Evolutionary conservation across 2,113 vertebrate genomes (phyloP).

Genomic region (Meriones unguiculatus): DNA sequence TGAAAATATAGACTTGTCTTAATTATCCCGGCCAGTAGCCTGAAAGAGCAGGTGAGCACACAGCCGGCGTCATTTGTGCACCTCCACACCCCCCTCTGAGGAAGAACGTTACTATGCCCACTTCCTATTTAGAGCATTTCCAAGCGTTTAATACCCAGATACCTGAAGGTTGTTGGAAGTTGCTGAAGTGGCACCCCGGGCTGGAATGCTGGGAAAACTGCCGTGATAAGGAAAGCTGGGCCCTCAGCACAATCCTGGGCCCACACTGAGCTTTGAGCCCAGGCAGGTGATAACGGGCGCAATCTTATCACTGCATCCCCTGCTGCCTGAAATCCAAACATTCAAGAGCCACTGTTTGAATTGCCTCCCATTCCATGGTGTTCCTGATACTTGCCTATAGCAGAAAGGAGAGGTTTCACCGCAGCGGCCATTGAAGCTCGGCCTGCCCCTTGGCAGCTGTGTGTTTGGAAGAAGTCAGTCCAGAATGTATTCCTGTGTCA

Average conservation of each 20-base stretch:
- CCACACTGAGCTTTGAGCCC: background rate
- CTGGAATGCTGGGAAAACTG: conserved; percentile 24
- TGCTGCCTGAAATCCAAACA: conserved; percentile 36
- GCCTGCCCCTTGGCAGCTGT: background rate
- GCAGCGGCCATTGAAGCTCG: conserved; percentile 10
- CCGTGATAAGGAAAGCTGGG: background rate
- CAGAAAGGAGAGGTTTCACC: background rate
- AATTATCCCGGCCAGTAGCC: background rate
- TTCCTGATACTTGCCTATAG: background rate
- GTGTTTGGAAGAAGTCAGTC: background rate
- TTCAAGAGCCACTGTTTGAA: background rate
- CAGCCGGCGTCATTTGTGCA: background rate
- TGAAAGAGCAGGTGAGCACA: background rate
- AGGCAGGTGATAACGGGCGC: background rate
- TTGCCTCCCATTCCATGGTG: background rate
- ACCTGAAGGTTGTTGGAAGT: conserved; percentile 46
- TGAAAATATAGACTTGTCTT: background rate
- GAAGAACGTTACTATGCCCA: background rate
- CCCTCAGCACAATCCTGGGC: background rate
- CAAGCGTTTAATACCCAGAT: conserved; percentile 29
- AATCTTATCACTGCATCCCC: background rate
- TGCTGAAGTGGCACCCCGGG: conserved; percentile 61
- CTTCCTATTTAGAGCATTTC: background rate
- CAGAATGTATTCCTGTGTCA: background rate
- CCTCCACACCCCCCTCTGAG: background rate